These are phyloP conservation scores for Datnioides undecimradiatus DNA, from an alignment of 2,113 vertebrate species.

Conservation along the genomic window DNA sequence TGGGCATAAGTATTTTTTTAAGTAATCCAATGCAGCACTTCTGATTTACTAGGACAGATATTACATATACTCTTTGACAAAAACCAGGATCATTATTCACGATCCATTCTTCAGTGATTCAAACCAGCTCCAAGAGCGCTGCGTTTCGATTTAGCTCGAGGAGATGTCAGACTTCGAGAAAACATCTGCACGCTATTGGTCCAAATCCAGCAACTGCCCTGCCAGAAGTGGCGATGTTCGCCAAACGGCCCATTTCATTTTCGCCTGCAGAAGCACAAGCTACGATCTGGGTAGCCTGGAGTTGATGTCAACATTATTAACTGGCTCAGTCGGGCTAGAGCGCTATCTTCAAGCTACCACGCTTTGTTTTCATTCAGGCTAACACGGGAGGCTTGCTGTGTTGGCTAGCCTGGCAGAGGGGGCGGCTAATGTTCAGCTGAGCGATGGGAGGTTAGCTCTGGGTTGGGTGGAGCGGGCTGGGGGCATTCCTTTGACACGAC, in stretches of 20 bases:
- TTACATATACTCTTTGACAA: constrained; percentile 47
- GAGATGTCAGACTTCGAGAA: constrained; percentile 62
- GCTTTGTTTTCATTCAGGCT: constrained; percentile 52
- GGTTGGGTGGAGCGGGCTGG: constrained; percentile 19
- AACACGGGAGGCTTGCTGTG: constrained; percentile 55
- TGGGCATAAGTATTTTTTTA: constrained; percentile 28
- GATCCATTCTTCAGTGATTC: constrained; percentile 36
- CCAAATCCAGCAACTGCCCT: constrained; percentile 43
- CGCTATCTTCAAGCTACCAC: constrained; percentile 1
- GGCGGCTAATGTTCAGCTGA: constrained; percentile 52
- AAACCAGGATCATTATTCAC: constrained; percentile 56
- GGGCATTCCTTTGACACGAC: constrained; percentile 60
- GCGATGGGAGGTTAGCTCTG: constrained; percentile 56
- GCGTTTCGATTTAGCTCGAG: constrained; percentile 57
- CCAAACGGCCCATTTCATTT: constrained; percentile 46
- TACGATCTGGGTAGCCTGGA: constrained; percentile 34
- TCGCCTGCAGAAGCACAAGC: constrained; percentile 49
- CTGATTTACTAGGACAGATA: constrained; percentile 48
- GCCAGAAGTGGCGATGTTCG: constrained; percentile 37
- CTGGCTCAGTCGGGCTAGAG: constrained; percentile 17
- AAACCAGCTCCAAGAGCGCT: constrained; percentile 34
- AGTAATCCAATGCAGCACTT: constrained; percentile 8
- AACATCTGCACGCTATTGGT: constrained; percentile 47
- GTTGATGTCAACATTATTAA: constrained; percentile 53
- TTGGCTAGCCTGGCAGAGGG: constrained; percentile 46